Evolutionary conservation across 2,888 invertebrate genomes (phyloP).

Genomic region (Melieria picta): DNA sequence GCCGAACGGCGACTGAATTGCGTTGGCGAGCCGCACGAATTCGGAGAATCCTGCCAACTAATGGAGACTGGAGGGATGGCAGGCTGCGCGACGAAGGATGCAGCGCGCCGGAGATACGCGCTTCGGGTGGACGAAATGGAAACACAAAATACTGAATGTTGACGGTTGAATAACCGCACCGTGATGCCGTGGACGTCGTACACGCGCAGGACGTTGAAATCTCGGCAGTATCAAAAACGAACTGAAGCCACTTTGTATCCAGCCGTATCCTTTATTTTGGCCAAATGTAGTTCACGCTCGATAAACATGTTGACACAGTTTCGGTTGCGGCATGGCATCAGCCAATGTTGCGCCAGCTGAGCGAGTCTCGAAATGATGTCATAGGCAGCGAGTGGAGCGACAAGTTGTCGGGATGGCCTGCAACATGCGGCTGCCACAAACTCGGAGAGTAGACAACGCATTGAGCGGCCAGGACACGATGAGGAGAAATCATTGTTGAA

Average conservation of each 20-base stretch:
- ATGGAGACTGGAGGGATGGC: neutral
- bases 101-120: neutral
- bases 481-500: neutral
- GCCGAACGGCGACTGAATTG: slow-evolving; percentile 50
- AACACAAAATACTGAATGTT: no score
- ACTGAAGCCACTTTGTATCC: slow-evolving; percentile 55
- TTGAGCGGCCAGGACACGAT: neutral
- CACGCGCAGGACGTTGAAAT: slow-evolving; percentile 49
- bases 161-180: slow-evolving; percentile 14
- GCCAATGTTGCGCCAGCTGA: neutral
- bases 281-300: slow-evolving; percentile 40
- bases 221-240: slow-evolving; percentile 54
- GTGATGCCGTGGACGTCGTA: slow-evolving; percentile 6
- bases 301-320: slow-evolving; percentile 45
- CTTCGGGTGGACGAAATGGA: no score
- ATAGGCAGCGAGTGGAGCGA: slow-evolving; percentile 11
- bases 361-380: slow-evolving; percentile 33
- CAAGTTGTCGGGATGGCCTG: slow-evolving; percentile 7
- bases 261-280: slow-evolving; percentile 55
- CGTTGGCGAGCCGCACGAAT: slow-evolving; percentile 34
- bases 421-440: slow-evolving; percentile 12
- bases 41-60: slow-evolving; percentile 10
- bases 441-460: neutral
- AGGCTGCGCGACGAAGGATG: slow-evolving; percentile 1
- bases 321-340: neutral